Percentiles rank a stretch among this genome's conserved stretches.
phyloP scores from a whole-genome alignment of 2,113 vertebrate genomes.

The Neodon shergylaensis region DNA sequence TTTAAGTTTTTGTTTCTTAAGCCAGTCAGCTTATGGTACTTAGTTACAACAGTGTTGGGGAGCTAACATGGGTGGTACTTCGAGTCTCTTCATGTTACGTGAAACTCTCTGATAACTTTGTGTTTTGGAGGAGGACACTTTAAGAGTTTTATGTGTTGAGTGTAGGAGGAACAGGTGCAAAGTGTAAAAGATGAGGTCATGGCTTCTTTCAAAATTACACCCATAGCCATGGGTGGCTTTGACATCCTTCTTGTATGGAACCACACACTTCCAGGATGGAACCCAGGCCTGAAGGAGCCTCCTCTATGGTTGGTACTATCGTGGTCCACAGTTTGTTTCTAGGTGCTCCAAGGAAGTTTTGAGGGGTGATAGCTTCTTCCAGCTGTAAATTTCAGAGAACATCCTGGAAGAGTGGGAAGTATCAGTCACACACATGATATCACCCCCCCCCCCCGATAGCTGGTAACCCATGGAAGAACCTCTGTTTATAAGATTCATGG shows the following conservation, averaged over 20 bases:
- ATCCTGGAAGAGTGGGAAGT: neutral
- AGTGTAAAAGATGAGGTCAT: conserved; percentile 46
- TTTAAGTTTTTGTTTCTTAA: neutral
- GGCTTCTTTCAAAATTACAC: conserved; percentile 54
- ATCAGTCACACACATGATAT: neutral
- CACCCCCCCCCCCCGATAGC: neutral
- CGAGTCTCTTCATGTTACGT: neutral
- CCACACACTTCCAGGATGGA: neutral
- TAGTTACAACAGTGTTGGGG: neutral
- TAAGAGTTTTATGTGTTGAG: neutral
- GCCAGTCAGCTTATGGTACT: neutral
- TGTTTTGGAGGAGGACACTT: neutral
- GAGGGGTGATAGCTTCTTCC: neutral
- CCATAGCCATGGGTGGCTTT: neutral
- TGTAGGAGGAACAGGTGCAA: conserved; percentile 60
- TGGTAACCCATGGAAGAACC: neutral
- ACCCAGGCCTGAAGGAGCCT: neutral
- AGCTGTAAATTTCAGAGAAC: neutral
- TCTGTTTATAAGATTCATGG: conserved; percentile 26
- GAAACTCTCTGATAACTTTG: neutral
- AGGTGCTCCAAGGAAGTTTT: neutral
- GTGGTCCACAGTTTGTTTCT: neutral
- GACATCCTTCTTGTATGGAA: neutral
- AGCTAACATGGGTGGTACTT: neutral
- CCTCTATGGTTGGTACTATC: neutral